Base-by-base conservation (phyloP, 2,888 invertebrate species). In the Micoletzkya japonica region DNA sequence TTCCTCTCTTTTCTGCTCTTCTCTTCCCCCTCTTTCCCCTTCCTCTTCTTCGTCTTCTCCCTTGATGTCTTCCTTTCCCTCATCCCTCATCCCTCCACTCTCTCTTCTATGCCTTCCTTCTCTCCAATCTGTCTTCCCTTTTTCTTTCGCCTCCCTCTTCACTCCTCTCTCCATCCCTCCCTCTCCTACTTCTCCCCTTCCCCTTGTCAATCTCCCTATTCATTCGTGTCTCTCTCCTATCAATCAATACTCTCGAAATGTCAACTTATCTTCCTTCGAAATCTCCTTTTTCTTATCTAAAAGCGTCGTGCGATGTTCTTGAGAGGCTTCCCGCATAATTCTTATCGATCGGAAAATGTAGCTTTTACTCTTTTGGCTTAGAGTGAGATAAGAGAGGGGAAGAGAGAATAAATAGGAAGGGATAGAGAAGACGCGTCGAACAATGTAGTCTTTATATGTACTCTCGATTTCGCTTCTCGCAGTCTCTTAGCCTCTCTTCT, bases 1-100 rank as follows among this genome's bases (percentile, higher is more conserved):
- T 26, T 6, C 26, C 32, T 57, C 20, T 30, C 57, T 57, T 32
- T 36, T 34, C 36, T n/a, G n/a, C n/a, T n/a, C 36, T 34, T 39
- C 59, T 59, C 37, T n/a, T 60, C 26, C 37, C 34, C 49, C 44
- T 61, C 61, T 39, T 44, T n/a, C 44, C 59, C 39, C 37, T 59
- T 59, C 59, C 37, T 59, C 24, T 26, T 59, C 59, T 44, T 57
- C 58, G 60, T 59, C 3, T 50, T 50, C 44, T 44, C 36, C 34
- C 57, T 37, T 36, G 36, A 36, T 52, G 2, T 28, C 63, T 59
- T 30, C 60, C 37, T 39, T 37, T 37, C 37, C 37, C 39, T 34
- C 37, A 7, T 37, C 4, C 17, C 30, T 58, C 30, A 20, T 63
- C 24, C 24, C 50, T 49, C 30, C 59, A 20, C 49, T 26, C 28